phyloP scores from a whole-genome alignment of 2,113 vertebrate species.

The Rhinopithecus roxellana region DNA sequence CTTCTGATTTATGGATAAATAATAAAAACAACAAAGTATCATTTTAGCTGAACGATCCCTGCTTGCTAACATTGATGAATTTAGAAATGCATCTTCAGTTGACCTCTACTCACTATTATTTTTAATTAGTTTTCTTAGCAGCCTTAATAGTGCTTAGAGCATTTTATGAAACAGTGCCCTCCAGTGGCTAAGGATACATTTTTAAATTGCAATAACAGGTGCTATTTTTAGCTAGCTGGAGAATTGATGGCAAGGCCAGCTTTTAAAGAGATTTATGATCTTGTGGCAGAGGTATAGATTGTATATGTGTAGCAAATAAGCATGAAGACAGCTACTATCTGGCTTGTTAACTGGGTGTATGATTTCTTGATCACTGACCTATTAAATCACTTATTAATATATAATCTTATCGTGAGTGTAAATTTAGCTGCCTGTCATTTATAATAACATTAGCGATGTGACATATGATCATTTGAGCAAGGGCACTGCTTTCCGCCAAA shows the following conservation, averaged over 20 bases:
- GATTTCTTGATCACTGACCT: background rate
- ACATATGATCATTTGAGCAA: background rate
- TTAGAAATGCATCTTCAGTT: background rate
- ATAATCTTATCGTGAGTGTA: background rate
- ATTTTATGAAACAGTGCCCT: constrained; percentile 74
- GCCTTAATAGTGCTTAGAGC: background rate
- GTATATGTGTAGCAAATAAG: background rate
- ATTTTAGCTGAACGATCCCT: background rate
- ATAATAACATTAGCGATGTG: constrained; percentile 13
- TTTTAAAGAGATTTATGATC: background rate
- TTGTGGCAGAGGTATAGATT: background rate
- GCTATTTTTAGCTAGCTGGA: background rate
- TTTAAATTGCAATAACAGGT: rapidly evolving
- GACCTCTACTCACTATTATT: background rate
- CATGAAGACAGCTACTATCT: background rate
- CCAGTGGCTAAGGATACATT: constrained; percentile 64
- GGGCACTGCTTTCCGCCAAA: constrained; percentile 13
- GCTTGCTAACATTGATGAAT: background rate
- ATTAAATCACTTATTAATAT: constrained; percentile 34
- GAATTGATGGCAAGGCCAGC: background rate
- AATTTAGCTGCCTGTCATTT: background rate
- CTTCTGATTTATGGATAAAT: background rate
- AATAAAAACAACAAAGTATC: background rate
- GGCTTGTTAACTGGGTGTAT: background rate
- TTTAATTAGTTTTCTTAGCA: background rate